A percentile compares a stretch with the other conserved stretches of the same genome.
Conservation (phyloP, 2,797 vertebrate genomes). For the Somateria mollissima region DNA sequence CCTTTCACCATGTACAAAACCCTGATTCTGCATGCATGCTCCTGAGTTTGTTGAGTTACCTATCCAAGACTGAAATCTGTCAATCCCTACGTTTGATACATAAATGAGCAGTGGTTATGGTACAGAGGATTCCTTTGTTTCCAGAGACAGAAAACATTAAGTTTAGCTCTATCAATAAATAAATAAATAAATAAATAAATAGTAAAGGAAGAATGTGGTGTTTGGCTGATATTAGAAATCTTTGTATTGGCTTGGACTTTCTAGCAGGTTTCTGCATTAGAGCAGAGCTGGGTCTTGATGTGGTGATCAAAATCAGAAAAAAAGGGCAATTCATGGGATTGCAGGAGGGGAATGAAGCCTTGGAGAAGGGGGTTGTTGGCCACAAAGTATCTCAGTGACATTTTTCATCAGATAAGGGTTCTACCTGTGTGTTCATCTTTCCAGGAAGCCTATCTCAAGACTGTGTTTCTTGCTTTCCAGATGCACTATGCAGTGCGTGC, state of each 20-base stretch:
- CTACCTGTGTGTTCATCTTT: not conserved
- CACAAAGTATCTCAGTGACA: too few species aligned
- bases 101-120: not conserved
- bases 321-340: not conserved
- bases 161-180: not conserved
- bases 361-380: not conserved
- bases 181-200: not conserved
- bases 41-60: not conserved
- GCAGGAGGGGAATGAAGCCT: not conserved
- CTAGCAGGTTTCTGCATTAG: not conserved
- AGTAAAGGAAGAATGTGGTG: not conserved
- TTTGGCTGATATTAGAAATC: not conserved
- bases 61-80: not conserved
- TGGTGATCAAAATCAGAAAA: not conserved
- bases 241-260: not conserved
- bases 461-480: not conserved
- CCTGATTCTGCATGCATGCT: accelerated
- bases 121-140: not conserved
- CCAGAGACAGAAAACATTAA: not conserved
- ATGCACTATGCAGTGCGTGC: not conserved
- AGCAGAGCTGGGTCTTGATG: not conserved
- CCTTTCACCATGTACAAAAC: not conserved
- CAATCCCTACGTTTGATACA: not conserved
- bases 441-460: not conserved
- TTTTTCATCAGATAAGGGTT: not conserved